Conservation (phyloP, 2,888 invertebrate genomes). For the Theretra japonica region DNA sequence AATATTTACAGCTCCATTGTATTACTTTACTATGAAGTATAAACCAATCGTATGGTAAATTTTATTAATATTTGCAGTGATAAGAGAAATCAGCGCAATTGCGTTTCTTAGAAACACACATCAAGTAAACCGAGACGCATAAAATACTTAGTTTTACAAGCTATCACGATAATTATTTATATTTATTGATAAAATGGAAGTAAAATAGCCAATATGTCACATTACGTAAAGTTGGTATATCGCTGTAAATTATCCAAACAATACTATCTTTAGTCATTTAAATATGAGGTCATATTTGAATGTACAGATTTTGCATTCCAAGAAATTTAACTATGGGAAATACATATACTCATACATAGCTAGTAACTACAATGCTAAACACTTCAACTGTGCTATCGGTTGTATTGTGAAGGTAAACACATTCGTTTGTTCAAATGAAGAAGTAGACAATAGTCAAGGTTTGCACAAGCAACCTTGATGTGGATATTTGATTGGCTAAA, state of each 20-base stretch:
- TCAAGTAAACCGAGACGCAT: neutral
- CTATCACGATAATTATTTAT: neutral
- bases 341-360: too few species aligned
- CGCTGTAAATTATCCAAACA: neutral
- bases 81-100: neutral
- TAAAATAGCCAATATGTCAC: neutral
- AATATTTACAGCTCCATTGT: too few species aligned
- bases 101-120: neutral
- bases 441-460: constrained; percentile 33
- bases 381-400: too few species aligned
- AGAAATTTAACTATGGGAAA: neutral
- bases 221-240: neutral
- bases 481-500: constrained; percentile 6
- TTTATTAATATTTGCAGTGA: neutral
- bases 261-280: neutral
- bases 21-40: too few species aligned
- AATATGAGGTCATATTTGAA: neutral
- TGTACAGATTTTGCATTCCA: neutral
- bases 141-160: neutral
- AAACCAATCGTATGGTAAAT: too few species aligned
- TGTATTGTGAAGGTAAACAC: constrained; percentile 17
- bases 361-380: too few species aligned
- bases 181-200: neutral
- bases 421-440: constrained; percentile 1
- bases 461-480: constrained; percentile 23